A percentile compares a stretch with the other conserved stretches of the same genome.
phyloP scores from a whole-genome alignment of 2,797 vertebrate genomes.

The Coluber constrictor region DNA sequence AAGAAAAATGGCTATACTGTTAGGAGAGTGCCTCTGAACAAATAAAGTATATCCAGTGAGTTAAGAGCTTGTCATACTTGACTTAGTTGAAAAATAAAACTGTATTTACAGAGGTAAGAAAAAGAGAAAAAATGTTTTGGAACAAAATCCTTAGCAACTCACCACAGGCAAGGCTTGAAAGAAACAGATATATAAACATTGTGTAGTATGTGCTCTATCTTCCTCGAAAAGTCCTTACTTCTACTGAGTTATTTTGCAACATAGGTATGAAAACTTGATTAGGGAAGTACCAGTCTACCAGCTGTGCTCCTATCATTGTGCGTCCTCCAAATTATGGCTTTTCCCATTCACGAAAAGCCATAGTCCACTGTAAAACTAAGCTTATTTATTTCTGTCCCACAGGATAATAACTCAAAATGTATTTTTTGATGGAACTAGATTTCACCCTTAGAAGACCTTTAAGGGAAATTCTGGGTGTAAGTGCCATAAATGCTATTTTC shows the following conservation, averaged over 20 bases:
- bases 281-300: neutral
- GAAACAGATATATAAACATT: neutral
- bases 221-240: neutral
- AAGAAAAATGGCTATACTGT: neutral
- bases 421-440: neutral
- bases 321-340: neutral
- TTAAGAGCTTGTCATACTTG: constrained; percentile 7
- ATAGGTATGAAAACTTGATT: neutral
- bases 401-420: neutral
- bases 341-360: neutral
- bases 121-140: neutral
- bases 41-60: neutral
- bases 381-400: neutral
- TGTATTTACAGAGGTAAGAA: neutral
- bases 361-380: neutral
- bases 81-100: neutral
- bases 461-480: neutral
- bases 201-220: neutral
- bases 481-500: neutral
- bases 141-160: neutral
- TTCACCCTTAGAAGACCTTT: neutral
- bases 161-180: neutral
- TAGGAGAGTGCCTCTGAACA: neutral
- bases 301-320: neutral
- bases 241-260: neutral